Percentiles rank a stretch among this genome's conserved stretches.
These are phyloP conservation scores for Nomada flava DNA, from an alignment of 2,888 invertebrate genomes.

Conservation along the genomic window DNA sequence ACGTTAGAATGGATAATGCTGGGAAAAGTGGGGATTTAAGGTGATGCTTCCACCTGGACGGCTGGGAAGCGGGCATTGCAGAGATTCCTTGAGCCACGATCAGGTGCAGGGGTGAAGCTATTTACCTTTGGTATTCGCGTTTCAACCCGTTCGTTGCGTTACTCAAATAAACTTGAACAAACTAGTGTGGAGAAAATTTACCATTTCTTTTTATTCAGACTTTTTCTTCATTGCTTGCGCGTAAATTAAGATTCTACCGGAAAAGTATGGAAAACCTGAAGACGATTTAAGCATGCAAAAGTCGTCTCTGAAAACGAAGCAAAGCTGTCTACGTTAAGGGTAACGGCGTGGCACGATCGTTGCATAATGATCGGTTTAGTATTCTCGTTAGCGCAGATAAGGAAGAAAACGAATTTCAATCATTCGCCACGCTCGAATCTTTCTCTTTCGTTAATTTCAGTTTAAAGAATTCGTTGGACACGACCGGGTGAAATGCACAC, in stretches of 20 bases:
- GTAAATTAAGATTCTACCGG: not conserved
- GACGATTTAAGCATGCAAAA: conserved; percentile 22
- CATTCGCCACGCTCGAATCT: not conserved
- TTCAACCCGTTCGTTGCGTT: too few relatives aligned
- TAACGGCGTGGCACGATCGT: conserved; percentile 21
- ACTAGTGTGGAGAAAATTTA: too few relatives aligned
- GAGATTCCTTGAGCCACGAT: too few relatives aligned
- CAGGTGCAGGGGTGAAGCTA: too few relatives aligned
- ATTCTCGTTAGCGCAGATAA: conserved; percentile 20
- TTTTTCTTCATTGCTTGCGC: too few relatives aligned
- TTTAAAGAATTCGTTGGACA: conserved; percentile 20
- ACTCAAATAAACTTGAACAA: too few relatives aligned
- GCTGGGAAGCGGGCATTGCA: too few relatives aligned
- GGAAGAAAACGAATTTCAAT: conserved; percentile 27
- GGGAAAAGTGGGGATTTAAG: conserved; percentile 5
- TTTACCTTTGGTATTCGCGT: too few relatives aligned
- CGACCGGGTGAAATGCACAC: conserved; percentile 7
- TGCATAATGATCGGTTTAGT: conserved; percentile 39
- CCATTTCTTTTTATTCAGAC: too few relatives aligned
- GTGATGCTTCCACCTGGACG: too few relatives aligned
- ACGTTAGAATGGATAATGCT: not conserved
- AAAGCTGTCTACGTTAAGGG: conserved; percentile 26
- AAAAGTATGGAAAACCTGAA: not conserved
- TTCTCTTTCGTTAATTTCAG: conserved; percentile 20
- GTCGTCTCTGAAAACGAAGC: conserved; percentile 24